Evolutionary conservation across 2,888 invertebrate species (phyloP).

Genomic region (Sepioteuthis lessoniana): DNA sequence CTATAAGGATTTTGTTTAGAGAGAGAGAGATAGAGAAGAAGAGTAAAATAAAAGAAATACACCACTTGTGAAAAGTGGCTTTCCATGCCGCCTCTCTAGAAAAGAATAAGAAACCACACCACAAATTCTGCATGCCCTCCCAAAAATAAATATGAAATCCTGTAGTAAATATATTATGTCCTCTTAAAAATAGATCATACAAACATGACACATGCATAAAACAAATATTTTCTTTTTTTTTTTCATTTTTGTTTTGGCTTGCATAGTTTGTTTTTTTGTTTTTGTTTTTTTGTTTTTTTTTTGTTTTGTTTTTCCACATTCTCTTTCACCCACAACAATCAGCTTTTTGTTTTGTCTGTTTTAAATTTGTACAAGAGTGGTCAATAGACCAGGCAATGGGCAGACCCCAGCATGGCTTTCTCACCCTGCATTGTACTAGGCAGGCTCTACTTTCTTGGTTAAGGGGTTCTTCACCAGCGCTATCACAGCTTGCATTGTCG

Average conservation of each 20-base stretch:
- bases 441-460: constrained; percentile 34
- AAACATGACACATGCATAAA: constrained; percentile 46
- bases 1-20: neutral
- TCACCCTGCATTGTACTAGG: constrained; percentile 2
- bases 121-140: constrained; percentile 42
- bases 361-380: constrained; percentile 41
- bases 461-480: constrained; percentile 43
- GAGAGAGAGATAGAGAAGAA: neutral
- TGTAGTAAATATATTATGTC: constrained; percentile 49
- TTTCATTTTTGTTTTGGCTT: constrained; percentile 23
- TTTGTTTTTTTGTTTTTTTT: neutral
- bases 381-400: constrained; percentile 42
- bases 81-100: constrained; percentile 39
- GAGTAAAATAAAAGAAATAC: neutral
- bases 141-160: constrained; percentile 47
- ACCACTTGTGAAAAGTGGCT: constrained; percentile 6
- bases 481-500: constrained; percentile 49
- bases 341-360: constrained; percentile 41
- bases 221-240: constrained; percentile 39
- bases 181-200: constrained; percentile 47
- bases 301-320: neutral
- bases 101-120: neutral
- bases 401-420: constrained; percentile 39
- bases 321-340: constrained; percentile 47
- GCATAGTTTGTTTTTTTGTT: neutral